Evolutionary conservation across 2,113 vertebrate species (phyloP).

Genomic region (Speoplatyrhinus poulsoni): DNA sequence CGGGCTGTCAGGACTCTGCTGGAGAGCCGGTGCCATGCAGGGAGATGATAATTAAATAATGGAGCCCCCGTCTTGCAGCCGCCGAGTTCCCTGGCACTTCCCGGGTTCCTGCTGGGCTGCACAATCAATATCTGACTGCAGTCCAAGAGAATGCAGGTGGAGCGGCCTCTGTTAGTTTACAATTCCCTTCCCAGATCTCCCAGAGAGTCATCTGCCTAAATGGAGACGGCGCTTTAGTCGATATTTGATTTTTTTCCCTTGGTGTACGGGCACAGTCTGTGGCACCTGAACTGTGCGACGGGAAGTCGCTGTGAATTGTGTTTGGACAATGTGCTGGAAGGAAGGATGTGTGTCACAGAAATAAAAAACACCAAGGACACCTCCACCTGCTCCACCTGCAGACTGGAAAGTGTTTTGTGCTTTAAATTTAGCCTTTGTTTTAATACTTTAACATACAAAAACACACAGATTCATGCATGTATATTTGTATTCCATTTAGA

Average conservation of each 20-base stretch:
- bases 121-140: slow-evolving; percentile 73
- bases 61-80: slow-evolving; percentile 39
- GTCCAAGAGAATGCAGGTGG: slow-evolving; percentile 42
- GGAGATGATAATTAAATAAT: slow-evolving; percentile 68
- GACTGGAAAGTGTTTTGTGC: background rate
- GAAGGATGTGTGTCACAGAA: no score
- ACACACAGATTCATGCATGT: background rate
- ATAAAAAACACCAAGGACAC: background rate
- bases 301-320: slow-evolving; percentile 11
- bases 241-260: slow-evolving; percentile 58
- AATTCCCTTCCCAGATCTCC: slow-evolving; percentile 30
- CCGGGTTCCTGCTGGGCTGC: slow-evolving; percentile 27
- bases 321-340: background rate
- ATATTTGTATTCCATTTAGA: background rate
- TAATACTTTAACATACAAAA: background rate
- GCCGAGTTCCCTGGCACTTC: slow-evolving; percentile 59
- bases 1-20: slow-evolving; percentile 38
- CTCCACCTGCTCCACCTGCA: background rate
- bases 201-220: slow-evolving; percentile 39
- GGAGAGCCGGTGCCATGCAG: slow-evolving; percentile 37
- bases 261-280: slow-evolving; percentile 31
- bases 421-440: background rate
- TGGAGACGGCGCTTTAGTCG: slow-evolving; percentile 39
- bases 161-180: slow-evolving; percentile 38
- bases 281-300: slow-evolving; percentile 53